Base-by-base conservation (phyloP, 2,888 invertebrate species). In the Eristalinus aeneus region DNA sequence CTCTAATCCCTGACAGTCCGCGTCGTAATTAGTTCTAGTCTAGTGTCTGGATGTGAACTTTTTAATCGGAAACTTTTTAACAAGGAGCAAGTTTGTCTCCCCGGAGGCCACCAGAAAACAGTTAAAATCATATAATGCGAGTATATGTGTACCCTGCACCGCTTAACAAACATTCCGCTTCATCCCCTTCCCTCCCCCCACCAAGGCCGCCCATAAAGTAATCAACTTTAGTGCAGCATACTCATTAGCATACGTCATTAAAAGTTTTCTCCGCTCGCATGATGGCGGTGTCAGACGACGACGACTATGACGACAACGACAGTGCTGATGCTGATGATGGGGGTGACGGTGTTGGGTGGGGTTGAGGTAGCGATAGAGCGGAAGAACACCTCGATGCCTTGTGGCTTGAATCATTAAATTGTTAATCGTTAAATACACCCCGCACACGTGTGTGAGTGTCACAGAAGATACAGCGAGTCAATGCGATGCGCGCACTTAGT, bases 191-290 rank as follows among this genome's bases (percentile, higher is more conserved):
- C 27, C 2, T 2, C 27, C 27, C 2, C 27, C 27, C 27, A 27
- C n/a, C n/a, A n/a, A n/a, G n/a, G 27, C 27, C 27, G 5, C 63
- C 23, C 80, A 72, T 68, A 76, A 76, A 76, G 67, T 80, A 85
- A 75, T 80, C 75, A 76, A 80, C 79, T 71, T 67, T 60, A 69
- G 63, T 31, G 73, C 68, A 64, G 73, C 39, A 74, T 60, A 36
- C 80, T 85, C 84, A 85, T 80, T 80, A 85, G 80, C 76, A 76
- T 76, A 68, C 69, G 80, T 80, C 71, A 80, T 85, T 85, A 80
- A 85, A 85, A 85, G 76, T 85, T 85, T 85, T 68, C 34, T 53
- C 61, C 54, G 3, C 71, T 36, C 60, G 12, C 72, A 34, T 27
- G 46, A 46, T 46, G 46, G 46, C n/a, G 46, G 46, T 20, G 46